phyloP scores from a whole-genome alignment of 2,113 vertebrate species.

The Labeo catla region DNA sequence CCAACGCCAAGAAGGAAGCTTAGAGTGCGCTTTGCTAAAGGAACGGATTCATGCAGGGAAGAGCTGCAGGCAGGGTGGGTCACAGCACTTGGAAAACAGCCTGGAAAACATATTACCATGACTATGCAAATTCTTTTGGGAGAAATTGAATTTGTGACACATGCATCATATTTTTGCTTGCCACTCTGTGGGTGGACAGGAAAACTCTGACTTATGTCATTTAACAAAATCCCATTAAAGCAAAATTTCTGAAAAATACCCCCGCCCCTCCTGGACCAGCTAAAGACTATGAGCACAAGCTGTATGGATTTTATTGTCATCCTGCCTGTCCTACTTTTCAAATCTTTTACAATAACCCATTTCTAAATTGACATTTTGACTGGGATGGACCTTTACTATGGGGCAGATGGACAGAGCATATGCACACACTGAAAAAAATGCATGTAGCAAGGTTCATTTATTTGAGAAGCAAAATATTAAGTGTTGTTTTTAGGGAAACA shows the following conservation, averaged over 20 bases:
- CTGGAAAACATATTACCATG: conserved; percentile 38
- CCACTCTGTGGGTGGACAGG: neutral
- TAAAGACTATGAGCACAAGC: neutral
- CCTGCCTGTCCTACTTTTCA: neutral
- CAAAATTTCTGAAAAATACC: neutral
- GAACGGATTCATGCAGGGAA: neutral
- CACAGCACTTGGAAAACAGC: conserved; percentile 30
- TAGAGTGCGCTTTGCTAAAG: neutral
- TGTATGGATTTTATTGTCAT: neutral
- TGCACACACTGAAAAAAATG: neutral
- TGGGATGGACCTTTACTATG: neutral
- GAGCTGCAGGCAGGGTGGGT: conserved; percentile 22
- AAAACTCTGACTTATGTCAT: neutral
- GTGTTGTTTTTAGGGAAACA: neutral
- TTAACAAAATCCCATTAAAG: neutral
- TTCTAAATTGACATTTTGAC: conserved; percentile 23
- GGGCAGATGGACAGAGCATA: neutral
- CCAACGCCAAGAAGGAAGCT: conserved; percentile 14
- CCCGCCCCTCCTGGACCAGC: no score
- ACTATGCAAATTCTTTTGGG: conserved; percentile 30
- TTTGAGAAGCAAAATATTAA: neutral
- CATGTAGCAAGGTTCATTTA: neutral
- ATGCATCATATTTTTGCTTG: neutral
- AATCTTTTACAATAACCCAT: neutral
- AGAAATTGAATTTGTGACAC: conserved; percentile 18